phyloP scores from a whole-genome alignment of 92 coral and sea anemone species.

The Anthopleura xanthogrammica region DNA sequence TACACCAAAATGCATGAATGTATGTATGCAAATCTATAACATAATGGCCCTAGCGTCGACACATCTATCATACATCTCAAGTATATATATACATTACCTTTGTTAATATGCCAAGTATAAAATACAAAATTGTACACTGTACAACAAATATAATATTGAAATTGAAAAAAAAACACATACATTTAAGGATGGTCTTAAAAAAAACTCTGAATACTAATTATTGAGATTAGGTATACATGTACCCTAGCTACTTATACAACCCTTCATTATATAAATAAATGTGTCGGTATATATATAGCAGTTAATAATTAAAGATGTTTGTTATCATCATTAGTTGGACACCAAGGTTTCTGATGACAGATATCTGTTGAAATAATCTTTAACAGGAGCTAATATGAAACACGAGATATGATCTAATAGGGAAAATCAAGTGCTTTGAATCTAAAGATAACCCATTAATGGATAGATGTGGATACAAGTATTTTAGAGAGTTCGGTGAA shows the following conservation, averaged over 20 bases:
- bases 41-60: neutral
- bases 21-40: neutral
- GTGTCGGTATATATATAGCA: neutral
- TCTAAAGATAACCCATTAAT: neutral
- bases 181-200: neutral
- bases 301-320: neutral
- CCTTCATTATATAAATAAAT: neutral
- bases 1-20: neutral
- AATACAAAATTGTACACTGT: neutral
- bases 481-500: neutral
- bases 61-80: neutral
- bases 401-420: neutral
- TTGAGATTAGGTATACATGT: neutral
- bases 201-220: neutral
- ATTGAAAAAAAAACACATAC: neutral
- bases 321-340: neutral
- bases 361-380: constrained; percentile 1
- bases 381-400: neutral
- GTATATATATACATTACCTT: neutral
- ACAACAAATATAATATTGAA: too few relatives aligned
- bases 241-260: neutral
- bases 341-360: neutral
- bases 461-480: neutral
- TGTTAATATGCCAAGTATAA: neutral
- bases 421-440: neutral